Conservation (phyloP, 2,113 vertebrate species). For the Notothenia coriiceps region DNA sequence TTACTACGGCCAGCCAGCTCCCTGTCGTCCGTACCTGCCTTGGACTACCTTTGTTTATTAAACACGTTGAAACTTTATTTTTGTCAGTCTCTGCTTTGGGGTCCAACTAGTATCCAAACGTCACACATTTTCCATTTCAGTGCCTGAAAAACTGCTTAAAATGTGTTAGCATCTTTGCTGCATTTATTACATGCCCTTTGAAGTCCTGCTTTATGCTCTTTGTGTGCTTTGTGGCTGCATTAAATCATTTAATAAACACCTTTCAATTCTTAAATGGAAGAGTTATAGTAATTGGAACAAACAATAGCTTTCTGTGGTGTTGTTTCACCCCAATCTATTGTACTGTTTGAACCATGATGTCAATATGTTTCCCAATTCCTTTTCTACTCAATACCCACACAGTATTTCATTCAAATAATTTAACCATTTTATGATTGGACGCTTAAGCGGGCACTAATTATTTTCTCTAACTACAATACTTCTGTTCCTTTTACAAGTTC, state of each 20-base stretch:
- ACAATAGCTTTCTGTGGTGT: not conserved
- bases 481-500: slow-evolving; percentile 32
- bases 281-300: not conserved
- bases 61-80: no score
- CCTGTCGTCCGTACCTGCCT: no score
- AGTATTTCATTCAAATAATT: slow-evolving; percentile 29
- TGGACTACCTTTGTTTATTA: no score
- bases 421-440: slow-evolving; percentile 11
- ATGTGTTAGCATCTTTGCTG: not conserved
- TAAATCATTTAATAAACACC: not conserved
- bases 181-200: slow-evolving; percentile 1
- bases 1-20: no score
- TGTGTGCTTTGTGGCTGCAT: not conserved
- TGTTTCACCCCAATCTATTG: not conserved
- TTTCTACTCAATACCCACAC: not conserved
- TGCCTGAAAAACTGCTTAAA: slow-evolving; percentile 2
- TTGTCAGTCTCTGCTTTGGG: no score
- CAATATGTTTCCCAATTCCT: not conserved
- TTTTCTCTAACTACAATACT: slow-evolving; percentile 19
- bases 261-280: not conserved
- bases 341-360: not conserved
- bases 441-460: slow-evolving; percentile 33
- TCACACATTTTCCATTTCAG: not conserved
- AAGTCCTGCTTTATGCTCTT: not conserved
- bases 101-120: no score